Base-by-base conservation (phyloP, 2,797 vertebrate genomes). In the Argya squamiceps region DNA sequence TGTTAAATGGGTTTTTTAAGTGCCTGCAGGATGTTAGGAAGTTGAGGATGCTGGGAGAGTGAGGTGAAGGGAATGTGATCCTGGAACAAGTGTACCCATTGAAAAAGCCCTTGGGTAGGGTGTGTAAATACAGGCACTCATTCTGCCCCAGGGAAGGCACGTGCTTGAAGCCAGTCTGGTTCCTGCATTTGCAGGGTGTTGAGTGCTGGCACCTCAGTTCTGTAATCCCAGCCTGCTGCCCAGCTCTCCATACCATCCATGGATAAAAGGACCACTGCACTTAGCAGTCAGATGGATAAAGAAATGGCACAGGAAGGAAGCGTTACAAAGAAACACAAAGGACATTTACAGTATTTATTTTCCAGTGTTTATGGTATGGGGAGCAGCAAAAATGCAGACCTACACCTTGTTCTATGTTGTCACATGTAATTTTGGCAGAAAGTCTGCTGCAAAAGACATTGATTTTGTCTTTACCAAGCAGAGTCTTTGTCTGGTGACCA, bases 221-320 rank as follows among this genome's bases (percentile, higher is more conserved):
- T 20, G 0, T 46, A 43, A 68, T 70, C 47, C 34, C 52, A 39
- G 19, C 14, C 19, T 77, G 6, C 37, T 91, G n/a, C 34, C 39
- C 62, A 17, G 44, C 3, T 24, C 29, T 69, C 80, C 29, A 0
- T 15, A 8, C 7, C 30, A 5, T 4, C 34, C 0, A 0, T 18
- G 47, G 26, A 24, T 59, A 30, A 79, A 78, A 53, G 34, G 43
- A 88, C 11, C 7, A 1, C n/a, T 59, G 60, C 55, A 22, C 11
- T 24, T 58, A 34, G 41, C 10, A 22, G 20, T 65, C 36, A 50
- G 62, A 47, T 43, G 36, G 76, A 41, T 78, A 63, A 90, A 94
- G 60, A 68, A 90, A 65, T 18, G 50, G n/a, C 50, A 29, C 11
- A 37, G 62, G 70, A 78, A 65, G 73, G 53, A 86, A 86, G 69